phyloP scores from a whole-genome alignment of 1,140 invertebrate genomes.

The Microplitis mediator region DNA sequence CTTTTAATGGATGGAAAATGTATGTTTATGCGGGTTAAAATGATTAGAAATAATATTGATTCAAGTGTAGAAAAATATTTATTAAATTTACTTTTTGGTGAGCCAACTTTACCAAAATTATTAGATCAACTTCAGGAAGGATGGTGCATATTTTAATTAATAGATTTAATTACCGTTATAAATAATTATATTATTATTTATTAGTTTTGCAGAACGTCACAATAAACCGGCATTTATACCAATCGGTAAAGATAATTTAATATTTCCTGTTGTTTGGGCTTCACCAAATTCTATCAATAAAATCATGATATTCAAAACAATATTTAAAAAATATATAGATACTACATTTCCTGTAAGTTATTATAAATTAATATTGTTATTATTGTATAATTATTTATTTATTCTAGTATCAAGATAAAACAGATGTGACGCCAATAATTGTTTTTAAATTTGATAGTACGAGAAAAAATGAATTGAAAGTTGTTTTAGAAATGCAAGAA shows the following conservation, averaged over 20 bases:
- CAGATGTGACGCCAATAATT: conserved; percentile 46
- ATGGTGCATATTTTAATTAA: conserved; percentile 40
- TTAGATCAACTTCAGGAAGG: conserved; percentile 42
- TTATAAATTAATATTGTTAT: conserved; percentile 5
- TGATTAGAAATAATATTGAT: conserved; percentile 40
- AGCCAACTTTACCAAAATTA: conserved; percentile 40
- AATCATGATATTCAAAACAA: conserved; percentile 44
- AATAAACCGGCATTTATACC: conserved; percentile 43
- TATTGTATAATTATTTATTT: neutral
- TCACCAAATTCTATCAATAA: conserved; percentile 55
- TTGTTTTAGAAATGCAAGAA: conserved; percentile 49
- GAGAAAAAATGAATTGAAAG: conserved; percentile 52
- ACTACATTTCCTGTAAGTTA: conserved; percentile 49
- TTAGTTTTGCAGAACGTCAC: conserved; percentile 44
- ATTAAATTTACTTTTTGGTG: conserved; percentile 47
- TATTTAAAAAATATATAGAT: conserved; percentile 53
- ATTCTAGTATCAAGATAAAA: conserved; percentile 56
- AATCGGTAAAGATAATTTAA: conserved; percentile 42
- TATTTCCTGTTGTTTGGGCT: conserved; percentile 52
- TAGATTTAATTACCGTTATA: neutral
- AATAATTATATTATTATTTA: conserved; percentile 10
- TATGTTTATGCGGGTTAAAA: conserved; percentile 50
- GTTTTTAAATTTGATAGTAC: conserved; percentile 59
- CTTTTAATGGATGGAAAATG: conserved; percentile 54
- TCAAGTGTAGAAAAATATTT: conserved; percentile 50